Conservation (phyloP, 2,113 vertebrate species). For the Vulpes vulpes region DNA sequence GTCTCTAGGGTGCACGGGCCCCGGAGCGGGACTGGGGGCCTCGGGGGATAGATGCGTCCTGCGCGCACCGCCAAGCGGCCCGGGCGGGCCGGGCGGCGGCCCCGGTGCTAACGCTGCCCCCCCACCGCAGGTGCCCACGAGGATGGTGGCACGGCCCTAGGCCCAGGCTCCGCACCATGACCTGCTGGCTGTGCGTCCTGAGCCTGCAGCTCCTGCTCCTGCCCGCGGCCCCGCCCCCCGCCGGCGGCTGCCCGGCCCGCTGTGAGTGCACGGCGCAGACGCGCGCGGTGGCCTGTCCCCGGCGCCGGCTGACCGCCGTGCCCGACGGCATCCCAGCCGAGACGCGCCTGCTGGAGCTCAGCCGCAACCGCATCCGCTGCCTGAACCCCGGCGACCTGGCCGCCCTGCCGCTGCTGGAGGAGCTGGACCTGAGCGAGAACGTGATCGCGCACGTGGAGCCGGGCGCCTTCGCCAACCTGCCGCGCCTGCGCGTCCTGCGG, state of each 20-base stretch:
- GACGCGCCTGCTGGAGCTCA: constrained; percentile 94
- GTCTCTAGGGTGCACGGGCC: not conserved
- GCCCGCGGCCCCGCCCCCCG: constrained; percentile 33
- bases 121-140: constrained; percentile 87
- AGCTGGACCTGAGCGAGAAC: constrained; percentile 97
- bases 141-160: constrained; percentile 87
- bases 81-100: not conserved
- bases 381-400: constrained; percentile 94
- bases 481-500: constrained; percentile 91
- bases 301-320: constrained; percentile 93
- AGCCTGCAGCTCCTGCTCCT: constrained; percentile 88
- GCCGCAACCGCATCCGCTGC: constrained; percentile 96
- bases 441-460: constrained; percentile 96
- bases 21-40: not conserved
- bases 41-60: fast-evolving
- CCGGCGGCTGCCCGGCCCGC: constrained; percentile 92
- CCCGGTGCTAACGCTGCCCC: fast-evolving
- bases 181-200: constrained; percentile 89
- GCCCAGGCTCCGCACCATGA: constrained; percentile 87
- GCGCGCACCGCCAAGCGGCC: not conserved
- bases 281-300: constrained; percentile 92
- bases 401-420: constrained; percentile 91
- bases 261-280: constrained; percentile 93
- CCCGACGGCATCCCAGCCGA: constrained; percentile 95
- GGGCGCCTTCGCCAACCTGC: constrained; percentile 94